Percentiles rank a stretch among this genome's conserved stretches.
Evolutionary conservation across 2,888 invertebrate genomes (phyloP).

Genomic region (Troilus luridus): DNA sequence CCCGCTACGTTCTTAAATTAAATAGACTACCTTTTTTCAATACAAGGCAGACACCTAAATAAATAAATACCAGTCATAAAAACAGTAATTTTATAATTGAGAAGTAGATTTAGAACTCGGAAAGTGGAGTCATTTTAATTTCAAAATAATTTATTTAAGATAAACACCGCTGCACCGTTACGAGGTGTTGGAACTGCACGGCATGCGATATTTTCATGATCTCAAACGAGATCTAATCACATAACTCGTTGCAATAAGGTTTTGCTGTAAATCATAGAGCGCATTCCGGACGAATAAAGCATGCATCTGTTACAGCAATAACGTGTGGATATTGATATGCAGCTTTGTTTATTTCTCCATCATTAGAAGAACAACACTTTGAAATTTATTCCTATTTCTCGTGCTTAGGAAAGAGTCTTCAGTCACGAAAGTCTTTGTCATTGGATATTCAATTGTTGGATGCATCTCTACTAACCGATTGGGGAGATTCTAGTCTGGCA

Average conservation of each 20-base stretch:
- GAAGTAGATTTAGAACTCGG: background rate
- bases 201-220: background rate
- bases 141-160: background rate
- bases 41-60: background rate
- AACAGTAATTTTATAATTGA: background rate
- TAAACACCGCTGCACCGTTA: background rate
- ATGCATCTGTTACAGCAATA: background rate
- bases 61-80: background rate
- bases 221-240: background rate
- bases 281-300: background rate
- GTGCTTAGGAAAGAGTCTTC: background rate
- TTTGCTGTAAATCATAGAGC: background rate
- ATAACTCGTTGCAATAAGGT: background rate
- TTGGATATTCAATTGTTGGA: background rate
- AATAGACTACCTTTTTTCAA: too few relatives aligned
- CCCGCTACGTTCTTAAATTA: background rate
- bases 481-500: too few relatives aligned
- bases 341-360: background rate
- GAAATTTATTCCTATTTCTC: conserved; percentile 5
- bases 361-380: background rate
- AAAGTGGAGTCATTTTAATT: background rate
- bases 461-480: too few relatives aligned
- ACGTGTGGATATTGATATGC: background rate
- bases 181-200: background rate
- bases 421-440: background rate